Evolutionary conservation across 1,140 invertebrate genomes (phyloP), one percentile per base, ranked within the genome.

Genomic region (Maconellicoccus hirsutus): DNA sequence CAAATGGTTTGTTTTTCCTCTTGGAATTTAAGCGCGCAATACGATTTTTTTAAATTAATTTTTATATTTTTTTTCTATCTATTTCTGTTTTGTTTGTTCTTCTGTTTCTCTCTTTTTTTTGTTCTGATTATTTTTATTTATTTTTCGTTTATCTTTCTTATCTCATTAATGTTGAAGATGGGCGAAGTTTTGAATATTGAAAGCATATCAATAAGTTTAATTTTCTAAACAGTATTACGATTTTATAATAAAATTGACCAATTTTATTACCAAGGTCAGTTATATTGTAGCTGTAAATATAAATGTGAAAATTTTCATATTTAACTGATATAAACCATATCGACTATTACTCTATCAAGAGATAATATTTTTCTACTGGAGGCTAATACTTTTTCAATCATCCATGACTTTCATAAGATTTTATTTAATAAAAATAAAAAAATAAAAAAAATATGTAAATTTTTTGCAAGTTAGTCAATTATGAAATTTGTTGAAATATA

Each of bases 131-230:
- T 4, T 52, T 16, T 33, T 52, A 3, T 52, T 52, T 52, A 8
- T 14, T 52, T 52, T 52, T 52, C 16, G 42, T 52, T 52, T 19
- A n/a, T 52, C n/a, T 19, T 14, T 52, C 16, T 52, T 6, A 33
- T 33, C 12, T 33, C 29, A 33, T 52, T 52, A 19, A 8, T 52
- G n/a, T 52, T 52, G 42, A 52, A 19, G 10, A 52, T 52, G 42
- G 10, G n/a, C 16, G n/a, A 52, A 52, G 42, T 52, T 52, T 52
- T 52, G 42, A 52, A 6, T 52, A 52, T 16, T 52, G 42, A 52
- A 52, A 52, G 42, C 42, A 52, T 52, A 52, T 52, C 42, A 52
- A 52, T 52, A 52, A 52, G 42, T 52, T 52, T 52, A 52, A 52
- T 52, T 52, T 52, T 52, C n/a, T 52, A 12, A 33, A 33, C 29